Evolutionary conservation across 2,113 vertebrate species (phyloP).

Genomic region (Macrotis lagotis): DNA sequence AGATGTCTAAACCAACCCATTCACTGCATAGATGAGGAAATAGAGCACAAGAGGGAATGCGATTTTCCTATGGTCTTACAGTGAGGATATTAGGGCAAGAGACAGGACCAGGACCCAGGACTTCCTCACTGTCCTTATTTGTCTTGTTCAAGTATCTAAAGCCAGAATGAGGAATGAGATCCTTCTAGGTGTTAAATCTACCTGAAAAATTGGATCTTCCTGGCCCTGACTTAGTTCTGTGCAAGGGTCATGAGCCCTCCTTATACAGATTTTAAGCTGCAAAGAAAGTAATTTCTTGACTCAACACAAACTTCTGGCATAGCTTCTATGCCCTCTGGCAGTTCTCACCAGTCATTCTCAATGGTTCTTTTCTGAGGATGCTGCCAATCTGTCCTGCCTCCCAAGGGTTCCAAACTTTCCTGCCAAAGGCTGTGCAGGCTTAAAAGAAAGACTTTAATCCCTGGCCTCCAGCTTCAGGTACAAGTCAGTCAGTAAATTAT

Average conservation of each 20-base stretch:
- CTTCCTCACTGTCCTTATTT: neutral
- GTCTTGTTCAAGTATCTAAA: neutral
- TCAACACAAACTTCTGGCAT: neutral
- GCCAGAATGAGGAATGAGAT: neutral
- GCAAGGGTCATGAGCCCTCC: neutral
- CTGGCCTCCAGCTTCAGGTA: neutral
- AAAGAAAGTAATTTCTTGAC: too few relatives aligned
- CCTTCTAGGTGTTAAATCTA: neutral
- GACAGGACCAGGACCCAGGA: neutral
- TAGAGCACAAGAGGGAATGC: neutral
- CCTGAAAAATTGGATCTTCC: neutral
- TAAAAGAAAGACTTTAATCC: neutral
- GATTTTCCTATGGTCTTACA: neutral
- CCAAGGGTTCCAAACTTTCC: neutral
- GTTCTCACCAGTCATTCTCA: neutral
- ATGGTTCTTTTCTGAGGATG: neutral
- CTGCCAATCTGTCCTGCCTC: neutral
- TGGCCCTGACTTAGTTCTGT: neutral
- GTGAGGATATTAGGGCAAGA: neutral
- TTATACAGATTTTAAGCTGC: neutral
- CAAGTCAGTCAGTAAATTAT: neutral
- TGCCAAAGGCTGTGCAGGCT: neutral
- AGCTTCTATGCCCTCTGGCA: neutral
- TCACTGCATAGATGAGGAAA: slow-evolving; percentile 1
- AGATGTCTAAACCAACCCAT: neutral